phyloP scores from a whole-genome alignment of 2,888 invertebrate genomes.

The Pollenia angustigena region DNA sequence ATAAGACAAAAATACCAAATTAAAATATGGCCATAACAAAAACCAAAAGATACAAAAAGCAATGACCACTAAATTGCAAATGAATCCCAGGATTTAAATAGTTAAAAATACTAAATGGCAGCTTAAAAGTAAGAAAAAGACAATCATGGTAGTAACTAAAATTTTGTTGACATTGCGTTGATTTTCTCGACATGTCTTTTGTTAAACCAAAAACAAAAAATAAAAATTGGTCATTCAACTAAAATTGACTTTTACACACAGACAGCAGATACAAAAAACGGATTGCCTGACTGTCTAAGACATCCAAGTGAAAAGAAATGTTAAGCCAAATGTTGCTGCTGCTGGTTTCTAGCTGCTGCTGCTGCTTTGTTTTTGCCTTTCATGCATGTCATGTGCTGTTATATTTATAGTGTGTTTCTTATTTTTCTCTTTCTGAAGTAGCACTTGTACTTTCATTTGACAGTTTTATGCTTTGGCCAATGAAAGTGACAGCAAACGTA shows the following conservation, averaged over 20 bases:
- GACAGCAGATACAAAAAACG: constrained; percentile 4
- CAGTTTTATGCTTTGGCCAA: constrained; percentile 69
- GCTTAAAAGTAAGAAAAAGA: constrained; percentile 21
- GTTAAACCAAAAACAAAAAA: constrained; percentile 37
- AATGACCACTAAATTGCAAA: constrained; percentile 61
- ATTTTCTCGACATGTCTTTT: constrained; percentile 70
- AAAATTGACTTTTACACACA: constrained; percentile 59
- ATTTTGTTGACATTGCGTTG: constrained; percentile 71
- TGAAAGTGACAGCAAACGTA: constrained; percentile 66
- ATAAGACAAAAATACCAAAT: constrained; percentile 60
- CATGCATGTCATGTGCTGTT: constrained; percentile 62
- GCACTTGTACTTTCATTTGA: constrained; percentile 80
- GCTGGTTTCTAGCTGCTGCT: constrained; percentile 36
- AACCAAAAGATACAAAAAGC: constrained; percentile 12
- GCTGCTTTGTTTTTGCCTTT: constrained; percentile 35
- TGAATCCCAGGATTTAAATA: constrained; percentile 63
- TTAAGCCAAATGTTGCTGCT: constrained; percentile 51
- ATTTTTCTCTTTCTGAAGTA: constrained; percentile 29
- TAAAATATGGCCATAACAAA: constrained; percentile 55
- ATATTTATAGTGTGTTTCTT: constrained; percentile 22
- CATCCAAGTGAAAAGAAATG: constrained; percentile 53
- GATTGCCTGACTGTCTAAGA: constrained; percentile 35
- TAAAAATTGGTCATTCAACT: constrained; percentile 72
- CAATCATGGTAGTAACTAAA: constrained; percentile 61
- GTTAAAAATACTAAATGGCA: constrained; percentile 41